Evolutionary conservation across 2,888 invertebrate species (phyloP).

Genomic region (Dryomyza anilis): DNA sequence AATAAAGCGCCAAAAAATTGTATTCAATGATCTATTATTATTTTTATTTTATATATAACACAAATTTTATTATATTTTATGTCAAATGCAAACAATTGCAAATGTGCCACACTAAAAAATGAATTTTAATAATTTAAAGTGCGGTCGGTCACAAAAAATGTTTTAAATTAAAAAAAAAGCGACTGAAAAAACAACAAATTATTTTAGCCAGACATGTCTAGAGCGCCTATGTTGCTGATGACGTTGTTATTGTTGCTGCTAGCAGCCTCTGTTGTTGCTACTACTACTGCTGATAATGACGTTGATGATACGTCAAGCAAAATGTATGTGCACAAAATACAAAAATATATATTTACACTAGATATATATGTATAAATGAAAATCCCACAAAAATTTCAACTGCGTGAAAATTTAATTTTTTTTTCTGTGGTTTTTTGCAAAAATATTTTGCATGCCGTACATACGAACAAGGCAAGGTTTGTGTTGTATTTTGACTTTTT

Average conservation of each 20-base stretch:
- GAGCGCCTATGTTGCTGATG: not conserved
- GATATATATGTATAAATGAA: not conserved
- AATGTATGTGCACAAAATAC: not conserved
- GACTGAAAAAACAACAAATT: not conserved
- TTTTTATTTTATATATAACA: too few relatives aligned
- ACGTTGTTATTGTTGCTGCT: not conserved
- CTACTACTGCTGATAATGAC: not conserved
- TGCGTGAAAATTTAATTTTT: conserved; percentile 14
- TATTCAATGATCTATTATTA: not conserved
- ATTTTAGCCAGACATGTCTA: conserved; percentile 4
- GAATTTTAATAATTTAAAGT: not conserved
- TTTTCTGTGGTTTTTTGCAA: not conserved
- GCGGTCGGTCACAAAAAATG: not conserved
- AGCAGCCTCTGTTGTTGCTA: not conserved
- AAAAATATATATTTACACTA: not conserved
- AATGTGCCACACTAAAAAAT: not conserved
- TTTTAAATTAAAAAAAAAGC: not conserved
- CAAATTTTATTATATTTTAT: too few relatives aligned
- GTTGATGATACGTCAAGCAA: not conserved
- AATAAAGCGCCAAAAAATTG: not conserved
- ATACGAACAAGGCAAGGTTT: not conserved
- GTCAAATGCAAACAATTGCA: too few relatives aligned
- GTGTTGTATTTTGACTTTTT: not conserved
- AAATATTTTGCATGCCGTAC: conserved; percentile 21
- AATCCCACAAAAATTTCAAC: conserved; percentile 23